Percentiles rank a stretch among this genome's conserved stretches.
Conservation (phyloP, 2,888 invertebrate genomes). For the Strigamia transsilvanica region DNA sequence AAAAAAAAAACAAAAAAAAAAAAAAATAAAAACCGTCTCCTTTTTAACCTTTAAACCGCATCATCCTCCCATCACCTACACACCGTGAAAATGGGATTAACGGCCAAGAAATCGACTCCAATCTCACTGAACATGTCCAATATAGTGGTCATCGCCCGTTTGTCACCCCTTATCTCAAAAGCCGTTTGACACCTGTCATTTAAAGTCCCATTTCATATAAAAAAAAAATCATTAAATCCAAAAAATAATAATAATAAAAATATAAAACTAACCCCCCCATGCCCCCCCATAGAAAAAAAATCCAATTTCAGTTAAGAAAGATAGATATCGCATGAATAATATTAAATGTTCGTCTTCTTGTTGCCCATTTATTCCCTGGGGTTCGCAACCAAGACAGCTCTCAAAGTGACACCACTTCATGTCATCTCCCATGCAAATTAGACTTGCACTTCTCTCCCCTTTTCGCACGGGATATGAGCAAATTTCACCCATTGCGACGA, state of each 20-base stretch:
- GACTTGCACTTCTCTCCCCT: constrained; percentile 1
- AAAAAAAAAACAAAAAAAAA: background rate
- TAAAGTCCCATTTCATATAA: background rate
- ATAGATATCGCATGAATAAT: constrained; percentile 2
- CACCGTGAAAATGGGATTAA: background rate
- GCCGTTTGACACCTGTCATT: background rate
- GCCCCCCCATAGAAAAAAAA: background rate
- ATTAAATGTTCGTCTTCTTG: background rate
- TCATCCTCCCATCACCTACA: background rate
- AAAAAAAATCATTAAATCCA: background rate
- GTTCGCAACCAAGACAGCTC: background rate
- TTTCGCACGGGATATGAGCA: background rate
- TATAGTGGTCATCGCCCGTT: background rate
- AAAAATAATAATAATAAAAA: background rate
- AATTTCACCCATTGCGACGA: constrained; percentile 8
- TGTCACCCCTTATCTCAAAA: background rate
- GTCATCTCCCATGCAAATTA: constrained; percentile 2
- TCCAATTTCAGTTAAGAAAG: background rate
- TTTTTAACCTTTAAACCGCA: background rate
- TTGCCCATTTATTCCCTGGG: constrained; percentile 8
- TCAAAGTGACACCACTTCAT: constrained; percentile 8
- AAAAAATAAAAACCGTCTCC: background rate
- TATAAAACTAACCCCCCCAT: background rate
- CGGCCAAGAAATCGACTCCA: background rate
- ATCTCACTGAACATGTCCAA: constrained; percentile 2